A percentile compares a stretch with the other conserved stretches of the same genome.
phyloP scores from a whole-genome alignment of 23 tunicate genomes.

The Diplosoma virens region DNA sequence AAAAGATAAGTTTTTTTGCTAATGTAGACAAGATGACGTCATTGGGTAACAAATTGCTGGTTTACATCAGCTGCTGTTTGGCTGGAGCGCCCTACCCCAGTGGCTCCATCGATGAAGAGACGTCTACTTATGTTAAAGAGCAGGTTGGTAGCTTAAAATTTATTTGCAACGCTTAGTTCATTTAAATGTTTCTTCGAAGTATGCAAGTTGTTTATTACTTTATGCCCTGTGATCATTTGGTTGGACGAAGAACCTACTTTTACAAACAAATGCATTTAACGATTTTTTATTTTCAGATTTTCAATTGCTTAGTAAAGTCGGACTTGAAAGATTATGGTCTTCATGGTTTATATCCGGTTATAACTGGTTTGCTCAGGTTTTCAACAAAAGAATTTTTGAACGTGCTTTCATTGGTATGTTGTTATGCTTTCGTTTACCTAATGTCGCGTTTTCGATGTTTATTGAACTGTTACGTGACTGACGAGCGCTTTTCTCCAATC shows the following conservation, averaged over 20 bases:
- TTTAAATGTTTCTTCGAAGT: too few relatives aligned
- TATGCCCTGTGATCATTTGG: too few relatives aligned
- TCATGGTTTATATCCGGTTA: constrained; percentile 58
- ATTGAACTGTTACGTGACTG: too few relatives aligned
- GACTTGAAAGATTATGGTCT: constrained; percentile 28
- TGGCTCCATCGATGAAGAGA: constrained; percentile 65
- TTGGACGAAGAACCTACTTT: too few relatives aligned
- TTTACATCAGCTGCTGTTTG: constrained; percentile 80
- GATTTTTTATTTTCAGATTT: constrained; percentile 82
- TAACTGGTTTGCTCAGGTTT: constrained; percentile 55
- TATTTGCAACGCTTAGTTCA: too few relatives aligned
- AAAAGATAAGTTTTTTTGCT: background rate
- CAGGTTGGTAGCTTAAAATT: constrained; percentile 43
- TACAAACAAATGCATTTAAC: too few relatives aligned
- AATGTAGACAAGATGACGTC: constrained; percentile 78
- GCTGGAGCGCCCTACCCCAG: constrained; percentile 81
- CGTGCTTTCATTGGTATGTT: constrained; percentile 76
- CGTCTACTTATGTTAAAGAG: constrained; percentile 43
- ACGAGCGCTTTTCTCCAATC: too few relatives aligned
- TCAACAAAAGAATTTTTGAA: constrained; percentile 90
- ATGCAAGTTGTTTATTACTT: too few relatives aligned
- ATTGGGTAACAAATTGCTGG: constrained; percentile 83
- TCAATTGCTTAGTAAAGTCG: constrained; percentile 46
- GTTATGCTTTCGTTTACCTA: too few relatives aligned
- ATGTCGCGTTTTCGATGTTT: too few relatives aligned